phyloP scores from a whole-genome alignment of 2,888 invertebrate genomes.

The Syrista parreyssii region DNA sequence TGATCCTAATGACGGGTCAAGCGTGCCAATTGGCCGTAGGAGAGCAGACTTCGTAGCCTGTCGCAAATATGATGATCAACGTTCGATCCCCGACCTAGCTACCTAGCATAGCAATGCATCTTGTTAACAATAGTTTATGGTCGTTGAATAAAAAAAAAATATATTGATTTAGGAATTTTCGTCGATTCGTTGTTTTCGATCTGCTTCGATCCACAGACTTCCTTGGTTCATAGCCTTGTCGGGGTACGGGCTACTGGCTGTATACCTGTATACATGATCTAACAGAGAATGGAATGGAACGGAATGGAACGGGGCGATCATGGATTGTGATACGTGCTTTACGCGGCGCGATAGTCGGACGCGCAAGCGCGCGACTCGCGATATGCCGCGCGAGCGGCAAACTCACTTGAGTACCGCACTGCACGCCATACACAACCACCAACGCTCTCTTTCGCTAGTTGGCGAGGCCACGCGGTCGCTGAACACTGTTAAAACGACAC shows the following conservation, averaged over 20 bases:
- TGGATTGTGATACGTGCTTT: conserved; percentile 37
- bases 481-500: neutral
- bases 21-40: conserved; percentile 56
- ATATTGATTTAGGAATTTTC: neutral
- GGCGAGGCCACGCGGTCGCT: conserved; percentile 54
- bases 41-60: neutral
- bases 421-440: conserved; percentile 64
- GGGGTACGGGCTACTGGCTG: conserved; percentile 1
- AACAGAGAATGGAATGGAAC: conserved; percentile 12
- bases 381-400: conserved; percentile 58
- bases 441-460: conserved; percentile 48
- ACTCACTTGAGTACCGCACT: conserved; percentile 65
- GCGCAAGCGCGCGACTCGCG: conserved; percentile 62
- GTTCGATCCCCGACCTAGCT: neutral
- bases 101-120: neutral
- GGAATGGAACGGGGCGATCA: conserved; percentile 41
- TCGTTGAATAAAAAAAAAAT: neutral
- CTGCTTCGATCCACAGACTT: neutral
- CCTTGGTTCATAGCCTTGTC: neutral
- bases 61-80: conserved; percentile 15
- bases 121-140: neutral
- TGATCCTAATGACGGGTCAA: conserved; percentile 64
- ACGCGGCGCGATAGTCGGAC: conserved; percentile 29
- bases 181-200: neutral
- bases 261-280: conserved; percentile 22